Base-by-base conservation (phyloP, 2,888 invertebrate species). In the Ornithoptera alexandrae region DNA sequence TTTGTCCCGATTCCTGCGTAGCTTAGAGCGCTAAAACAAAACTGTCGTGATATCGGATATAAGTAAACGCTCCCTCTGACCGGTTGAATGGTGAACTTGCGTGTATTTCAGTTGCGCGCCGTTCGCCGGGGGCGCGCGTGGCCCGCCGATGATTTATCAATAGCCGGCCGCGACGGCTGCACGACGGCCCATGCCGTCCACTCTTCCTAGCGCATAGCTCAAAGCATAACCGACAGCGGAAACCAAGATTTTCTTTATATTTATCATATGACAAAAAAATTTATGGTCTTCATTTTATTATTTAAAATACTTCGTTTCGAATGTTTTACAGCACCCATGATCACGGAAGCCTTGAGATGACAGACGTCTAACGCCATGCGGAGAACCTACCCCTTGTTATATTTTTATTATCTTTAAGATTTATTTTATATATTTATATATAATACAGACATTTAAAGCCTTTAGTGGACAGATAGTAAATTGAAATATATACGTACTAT, bases 111-210 rank as follows among this genome's bases (percentile, higher is more conserved):
- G 84, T 84, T 80, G 86, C 85, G 83, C 83, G 80, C 83, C 76
- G 75, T 71, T 75, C 71, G 82, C 82, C 87, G 85, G 83, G 80
- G 87, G 90, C 89, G 90, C 91, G 90, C 90, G 89, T 89, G 90
- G 85, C 85, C 80, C 79, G 85, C 81, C 85, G 85, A 88, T 89
- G 89, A 89, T 90, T 90, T 90, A 91, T 90, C 89, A 88, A 88
- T 82, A 86, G 85, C 82, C 77, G 79, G 78, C 81, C 83, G 82
- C 84, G 86, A 87, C 85, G 83, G 84, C 81, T 80, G 89, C 89
- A 87, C 88, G 88, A 87, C 88, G 81, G 78, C 74, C 81, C 76
- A 76, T 74, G 79, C 79, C 79, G 80, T 79, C 82, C 85, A 85
- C 83, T 87, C 87, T 88, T 89, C 85, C 85, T 84, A 81, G 75